phyloP scores from a whole-genome alignment of 2,888 invertebrate species.

The Pachliopta kotzebuea region DNA sequence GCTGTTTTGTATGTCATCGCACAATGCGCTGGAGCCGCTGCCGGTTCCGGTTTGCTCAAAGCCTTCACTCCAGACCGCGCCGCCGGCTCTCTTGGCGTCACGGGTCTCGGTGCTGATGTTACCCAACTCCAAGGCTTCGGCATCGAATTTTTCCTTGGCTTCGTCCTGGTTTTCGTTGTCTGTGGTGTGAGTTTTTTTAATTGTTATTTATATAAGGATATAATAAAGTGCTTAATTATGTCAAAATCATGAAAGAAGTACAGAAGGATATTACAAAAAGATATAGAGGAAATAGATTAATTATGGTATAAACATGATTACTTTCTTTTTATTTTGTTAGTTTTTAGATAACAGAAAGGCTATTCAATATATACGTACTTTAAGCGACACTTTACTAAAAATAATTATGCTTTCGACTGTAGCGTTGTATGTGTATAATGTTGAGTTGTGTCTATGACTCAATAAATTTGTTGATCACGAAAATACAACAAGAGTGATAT shows the following conservation, averaged over 20 bases:
- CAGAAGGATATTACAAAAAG: too few species aligned
- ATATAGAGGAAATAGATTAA: too few species aligned
- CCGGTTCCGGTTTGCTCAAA: constrained; percentile 87
- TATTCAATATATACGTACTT: too few species aligned
- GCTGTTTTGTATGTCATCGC: constrained; percentile 89
- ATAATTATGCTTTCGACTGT: too few species aligned
- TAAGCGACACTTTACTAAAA: too few species aligned
- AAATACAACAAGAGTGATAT: constrained; percentile 2
- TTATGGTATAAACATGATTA: too few species aligned
- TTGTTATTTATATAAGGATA: constrained; percentile 21
- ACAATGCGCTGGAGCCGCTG: constrained; percentile 91
- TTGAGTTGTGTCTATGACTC: neutral
- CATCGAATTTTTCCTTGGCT: constrained; percentile 93
- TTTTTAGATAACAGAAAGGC: too few species aligned
- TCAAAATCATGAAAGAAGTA: too few species aligned
- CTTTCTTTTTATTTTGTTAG: too few species aligned
- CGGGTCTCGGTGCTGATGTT: constrained; percentile 81
- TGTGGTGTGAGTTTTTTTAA: constrained; percentile 84
- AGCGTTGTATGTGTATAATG: too few species aligned
- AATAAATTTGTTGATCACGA: too few species aligned
- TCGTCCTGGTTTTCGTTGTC: constrained; percentile 93
- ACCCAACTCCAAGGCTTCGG: constrained; percentile 91
- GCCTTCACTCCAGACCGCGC: constrained; percentile 84
- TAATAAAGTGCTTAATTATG: constrained; percentile 9
- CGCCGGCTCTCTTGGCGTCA: constrained; percentile 85